A percentile compares a stretch with the other conserved stretches of the same genome.
Conservation (phyloP, 2,113 vertebrate species). For the Smithornis capensis region DNA sequence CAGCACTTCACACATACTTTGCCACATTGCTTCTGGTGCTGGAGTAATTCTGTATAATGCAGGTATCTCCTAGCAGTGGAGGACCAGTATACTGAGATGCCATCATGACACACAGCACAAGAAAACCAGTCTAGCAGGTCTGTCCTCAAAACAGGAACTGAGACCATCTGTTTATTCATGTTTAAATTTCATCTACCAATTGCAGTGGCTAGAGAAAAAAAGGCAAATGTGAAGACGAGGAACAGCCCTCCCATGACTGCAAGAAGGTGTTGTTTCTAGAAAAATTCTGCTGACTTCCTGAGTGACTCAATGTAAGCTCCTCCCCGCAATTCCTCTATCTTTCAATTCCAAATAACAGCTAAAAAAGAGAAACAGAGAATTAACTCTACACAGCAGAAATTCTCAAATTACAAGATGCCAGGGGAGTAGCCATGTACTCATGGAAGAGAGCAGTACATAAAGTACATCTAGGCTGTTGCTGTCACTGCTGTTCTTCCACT, state of each 20-base stretch:
- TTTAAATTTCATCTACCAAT: neutral
- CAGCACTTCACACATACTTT: neutral
- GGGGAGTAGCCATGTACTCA: neutral
- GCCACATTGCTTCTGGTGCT: neutral
- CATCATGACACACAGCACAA: neutral
- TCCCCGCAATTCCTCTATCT: neutral
- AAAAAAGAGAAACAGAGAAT: neutral
- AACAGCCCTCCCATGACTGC: neutral
- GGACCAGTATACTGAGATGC: neutral
- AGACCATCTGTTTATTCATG: neutral
- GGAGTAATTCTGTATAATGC: neutral
- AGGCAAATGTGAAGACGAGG: neutral
- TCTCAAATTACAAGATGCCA: neutral
- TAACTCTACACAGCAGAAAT: neutral
- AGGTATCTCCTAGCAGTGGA: neutral
- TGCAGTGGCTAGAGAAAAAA: neutral
- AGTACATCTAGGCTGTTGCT: neutral
- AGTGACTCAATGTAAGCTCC: neutral
- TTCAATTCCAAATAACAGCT: neutral
- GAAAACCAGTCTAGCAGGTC: neutral
- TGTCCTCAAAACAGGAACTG: neutral
- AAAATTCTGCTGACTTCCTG: neutral
- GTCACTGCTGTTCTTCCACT: neutral
- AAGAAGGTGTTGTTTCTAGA: neutral
- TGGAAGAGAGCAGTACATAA: neutral